Evolutionary conservation across 2,797 vertebrate genomes (phyloP).

Genomic region (Falco concolor): DNA sequence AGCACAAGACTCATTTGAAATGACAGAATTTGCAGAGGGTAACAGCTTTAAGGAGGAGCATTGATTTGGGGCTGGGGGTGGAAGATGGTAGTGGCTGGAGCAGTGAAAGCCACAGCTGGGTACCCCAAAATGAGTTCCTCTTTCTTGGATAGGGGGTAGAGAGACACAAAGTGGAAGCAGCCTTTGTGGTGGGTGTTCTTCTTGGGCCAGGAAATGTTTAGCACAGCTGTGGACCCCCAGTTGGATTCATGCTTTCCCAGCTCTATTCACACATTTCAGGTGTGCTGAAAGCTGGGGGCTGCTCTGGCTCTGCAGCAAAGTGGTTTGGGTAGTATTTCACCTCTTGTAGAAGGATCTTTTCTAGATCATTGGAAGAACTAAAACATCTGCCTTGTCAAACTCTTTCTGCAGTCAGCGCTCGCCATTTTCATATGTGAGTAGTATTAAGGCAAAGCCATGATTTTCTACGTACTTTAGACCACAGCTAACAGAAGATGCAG

Average conservation of each 20-base stretch:
- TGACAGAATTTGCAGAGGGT: slow-evolving; percentile 53
- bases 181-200: background rate
- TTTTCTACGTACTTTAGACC: background rate
- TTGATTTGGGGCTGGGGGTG: background rate
- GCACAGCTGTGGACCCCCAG: background rate
- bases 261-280: background rate
- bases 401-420: background rate
- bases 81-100: background rate
- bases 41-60: slow-evolving; percentile 33
- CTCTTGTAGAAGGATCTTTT: slow-evolving; percentile 24
- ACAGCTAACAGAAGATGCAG: background rate
- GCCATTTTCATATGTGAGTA: background rate
- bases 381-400: slow-evolving; percentile 34
- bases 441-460: background rate
- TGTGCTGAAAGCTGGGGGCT: background rate
- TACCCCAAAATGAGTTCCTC: background rate
- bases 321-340: background rate
- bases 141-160: background rate
- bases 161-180: background rate
- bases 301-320: background rate
- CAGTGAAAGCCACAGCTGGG: background rate
- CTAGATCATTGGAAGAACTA: background rate
- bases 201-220: background rate
- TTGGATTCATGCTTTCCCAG: background rate
- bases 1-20: slow-evolving; percentile 66